phyloP scores from a whole-genome alignment of 2,797 vertebrate species.

The Trachops cirrhosus region DNA sequence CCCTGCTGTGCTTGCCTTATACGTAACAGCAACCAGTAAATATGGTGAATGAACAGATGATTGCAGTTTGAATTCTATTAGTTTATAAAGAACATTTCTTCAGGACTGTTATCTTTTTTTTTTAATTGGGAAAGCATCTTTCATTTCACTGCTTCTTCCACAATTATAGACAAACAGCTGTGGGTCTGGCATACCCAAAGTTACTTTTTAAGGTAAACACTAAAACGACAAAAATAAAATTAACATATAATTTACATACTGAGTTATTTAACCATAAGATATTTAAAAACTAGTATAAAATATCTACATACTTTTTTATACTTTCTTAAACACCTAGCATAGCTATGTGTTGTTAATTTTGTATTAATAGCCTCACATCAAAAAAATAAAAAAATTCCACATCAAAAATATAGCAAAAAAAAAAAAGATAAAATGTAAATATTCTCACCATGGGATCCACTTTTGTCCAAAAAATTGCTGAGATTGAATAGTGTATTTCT shows the following conservation, averaged over 20 bases:
- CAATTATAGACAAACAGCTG: neutral
- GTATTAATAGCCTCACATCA: neutral
- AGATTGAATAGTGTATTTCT: slow-evolving; percentile 99
- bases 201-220: slow-evolving; percentile 13
- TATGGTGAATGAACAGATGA: neutral
- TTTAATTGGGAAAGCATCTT: neutral
- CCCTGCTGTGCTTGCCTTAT: neutral
- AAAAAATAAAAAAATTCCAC: neutral
- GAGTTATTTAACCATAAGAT: slow-evolving; percentile 12
- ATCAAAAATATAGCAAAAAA: neutral
- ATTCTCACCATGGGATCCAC: slow-evolving; percentile 95
- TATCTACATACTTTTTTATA: neutral
- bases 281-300: slow-evolving; percentile 15
- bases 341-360: neutral
- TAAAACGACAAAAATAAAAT: slow-evolving; percentile 31
- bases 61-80: neutral
- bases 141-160: neutral
- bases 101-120: neutral
- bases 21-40: neutral
- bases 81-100: slow-evolving; percentile 4
- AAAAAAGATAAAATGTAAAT: neutral
- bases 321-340: neutral
- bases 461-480: slow-evolving; percentile 99
- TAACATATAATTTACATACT: neutral
- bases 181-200: neutral